Conservation (phyloP, 2,888 invertebrate species). For the Leucophenga montana region DNA sequence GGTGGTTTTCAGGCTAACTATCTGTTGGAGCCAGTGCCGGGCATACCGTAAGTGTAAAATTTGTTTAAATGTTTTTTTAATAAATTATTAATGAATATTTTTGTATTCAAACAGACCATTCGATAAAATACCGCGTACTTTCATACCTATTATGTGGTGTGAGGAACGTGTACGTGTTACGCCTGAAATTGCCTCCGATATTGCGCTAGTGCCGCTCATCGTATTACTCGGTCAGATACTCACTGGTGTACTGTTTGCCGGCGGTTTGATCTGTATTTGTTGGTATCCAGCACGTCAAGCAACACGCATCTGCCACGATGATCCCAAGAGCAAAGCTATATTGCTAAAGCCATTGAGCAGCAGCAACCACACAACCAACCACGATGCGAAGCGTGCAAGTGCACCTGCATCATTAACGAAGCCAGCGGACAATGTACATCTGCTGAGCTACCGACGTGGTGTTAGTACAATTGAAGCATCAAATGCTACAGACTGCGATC, state of each 20-base stretch:
- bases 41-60: slow-evolving; percentile 77
- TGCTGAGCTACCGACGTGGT: slow-evolving; percentile 54
- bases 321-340: slow-evolving; percentile 61
- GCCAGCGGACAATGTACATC: slow-evolving; percentile 49
- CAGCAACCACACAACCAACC: slow-evolving; percentile 5
- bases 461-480: not conserved
- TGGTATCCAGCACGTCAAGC: slow-evolving; percentile 68
- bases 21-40: slow-evolving; percentile 77
- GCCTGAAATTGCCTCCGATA: slow-evolving; percentile 75
- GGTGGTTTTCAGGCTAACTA: slow-evolving; percentile 87
- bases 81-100: slow-evolving; percentile 17
- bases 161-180: slow-evolving; percentile 79
- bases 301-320: slow-evolving; percentile 55
- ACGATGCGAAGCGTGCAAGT: not conserved
- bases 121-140: slow-evolving; percentile 72
- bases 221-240: slow-evolving; percentile 75
- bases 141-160: slow-evolving; percentile 86
- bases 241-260: slow-evolving; percentile 72
- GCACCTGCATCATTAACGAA: slow-evolving; percentile 28
- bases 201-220: slow-evolving; percentile 75
- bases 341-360: slow-evolving; percentile 53
- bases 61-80: not conserved
- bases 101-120: slow-evolving; percentile 50
- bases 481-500: slow-evolving; percentile 34
- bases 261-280: slow-evolving; percentile 71